These are phyloP conservation scores for Argopecten irradians DNA, from an alignment of 1,140 invertebrate species.

Conservation along the genomic window DNA sequence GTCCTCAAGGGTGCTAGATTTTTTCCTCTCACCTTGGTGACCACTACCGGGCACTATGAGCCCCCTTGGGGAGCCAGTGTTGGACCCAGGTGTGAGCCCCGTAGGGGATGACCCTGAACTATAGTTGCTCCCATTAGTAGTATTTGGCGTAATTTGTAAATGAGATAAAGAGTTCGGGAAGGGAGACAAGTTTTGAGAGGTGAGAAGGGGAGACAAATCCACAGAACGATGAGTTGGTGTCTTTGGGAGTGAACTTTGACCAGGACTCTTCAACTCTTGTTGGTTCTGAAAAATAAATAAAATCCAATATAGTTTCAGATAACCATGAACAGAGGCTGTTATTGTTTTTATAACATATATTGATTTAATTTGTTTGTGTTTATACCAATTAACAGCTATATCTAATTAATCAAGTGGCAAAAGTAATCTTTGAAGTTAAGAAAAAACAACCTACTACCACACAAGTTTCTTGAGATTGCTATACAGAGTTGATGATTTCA, in stretches of 20 bases:
- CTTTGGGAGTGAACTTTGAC: not conserved
- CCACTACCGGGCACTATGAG: not conserved
- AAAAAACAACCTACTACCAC: no score
- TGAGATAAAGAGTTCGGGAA: not conserved
- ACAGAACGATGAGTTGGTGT: not conserved
- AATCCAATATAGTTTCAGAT: no score
- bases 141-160: not conserved
- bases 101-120: not conserved
- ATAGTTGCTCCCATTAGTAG: not conserved
- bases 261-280: not conserved
- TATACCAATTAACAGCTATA: no score
- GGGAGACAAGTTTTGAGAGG: not conserved
- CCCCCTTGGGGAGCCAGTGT: not conserved
- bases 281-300: not conserved
- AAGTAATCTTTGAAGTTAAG: no score
- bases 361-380: no score
- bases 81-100: constrained; percentile 2
- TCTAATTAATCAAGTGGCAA: no score
- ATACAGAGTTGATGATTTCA: no score
- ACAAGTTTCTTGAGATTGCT: no score
- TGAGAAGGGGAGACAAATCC: not conserved
- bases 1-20: constrained; percentile 92
- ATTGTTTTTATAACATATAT: no score
- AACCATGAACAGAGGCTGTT: no score
- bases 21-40: constrained; percentile 85